phyloP scores from a whole-genome alignment of 2,888 invertebrate genomes.

The Barypeithes pellucidus region DNA sequence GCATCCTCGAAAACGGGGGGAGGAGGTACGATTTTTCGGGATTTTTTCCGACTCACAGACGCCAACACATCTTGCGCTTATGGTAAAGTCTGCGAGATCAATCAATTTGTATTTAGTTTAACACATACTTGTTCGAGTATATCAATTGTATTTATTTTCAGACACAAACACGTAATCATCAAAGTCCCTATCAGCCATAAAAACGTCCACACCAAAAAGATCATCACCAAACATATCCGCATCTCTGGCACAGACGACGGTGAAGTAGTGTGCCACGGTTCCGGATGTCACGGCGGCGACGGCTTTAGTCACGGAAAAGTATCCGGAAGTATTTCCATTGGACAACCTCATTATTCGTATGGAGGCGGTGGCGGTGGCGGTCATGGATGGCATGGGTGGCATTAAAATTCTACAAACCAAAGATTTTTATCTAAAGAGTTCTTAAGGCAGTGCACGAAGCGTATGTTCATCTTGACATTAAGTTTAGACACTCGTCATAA shows the following conservation, averaged over 20 bases:
- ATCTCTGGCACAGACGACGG: slow-evolving; percentile 74
- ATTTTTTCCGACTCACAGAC: too few relatives aligned
- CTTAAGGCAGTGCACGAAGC: background rate
- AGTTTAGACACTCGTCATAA: too few relatives aligned
- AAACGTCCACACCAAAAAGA: slow-evolving; percentile 85
- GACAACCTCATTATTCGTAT: slow-evolving; percentile 60
- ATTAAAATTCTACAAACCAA: slow-evolving; percentile 41
- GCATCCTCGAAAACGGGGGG: too few relatives aligned
- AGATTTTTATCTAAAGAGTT: slow-evolving; percentile 19
- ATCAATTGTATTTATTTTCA: slow-evolving; percentile 29
- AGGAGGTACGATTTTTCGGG: too few relatives aligned
- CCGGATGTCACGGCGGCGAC: slow-evolving; percentile 54
- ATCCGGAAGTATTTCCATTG: slow-evolving; percentile 60
- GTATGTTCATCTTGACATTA: too few relatives aligned
- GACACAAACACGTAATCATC: slow-evolving; percentile 82
- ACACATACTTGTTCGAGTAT: too few relatives aligned
- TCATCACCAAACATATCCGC: slow-evolving; percentile 82
- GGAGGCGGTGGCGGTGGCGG: slow-evolving; percentile 12
- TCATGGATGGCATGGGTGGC: slow-evolving; percentile 51
- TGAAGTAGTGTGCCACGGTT: slow-evolving; percentile 67
- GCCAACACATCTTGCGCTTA: too few relatives aligned
- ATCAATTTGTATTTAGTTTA: too few relatives aligned
- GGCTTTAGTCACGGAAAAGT: slow-evolving; percentile 60
- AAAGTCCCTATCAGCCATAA: slow-evolving; percentile 86
- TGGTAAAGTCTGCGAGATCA: too few relatives aligned